Percentiles rank a stretch among this genome's conserved stretches.
Evolutionary conservation across 2,797 vertebrate species (phyloP).

Genomic region (Macroramphosus scolopax): DNA sequence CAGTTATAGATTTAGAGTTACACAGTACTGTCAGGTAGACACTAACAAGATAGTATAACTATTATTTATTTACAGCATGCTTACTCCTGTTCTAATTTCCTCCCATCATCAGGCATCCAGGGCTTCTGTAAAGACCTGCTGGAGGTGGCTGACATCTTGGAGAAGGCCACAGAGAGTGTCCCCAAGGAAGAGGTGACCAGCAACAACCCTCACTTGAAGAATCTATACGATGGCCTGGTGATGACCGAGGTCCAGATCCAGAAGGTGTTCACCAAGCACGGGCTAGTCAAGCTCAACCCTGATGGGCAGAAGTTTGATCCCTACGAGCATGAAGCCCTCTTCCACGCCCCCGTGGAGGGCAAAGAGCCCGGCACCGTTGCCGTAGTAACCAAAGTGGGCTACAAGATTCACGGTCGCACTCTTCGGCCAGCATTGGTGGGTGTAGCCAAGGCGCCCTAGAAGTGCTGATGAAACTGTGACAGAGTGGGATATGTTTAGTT

Average conservation of each 20-base stretch:
- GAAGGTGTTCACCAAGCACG: conserved; percentile 94
- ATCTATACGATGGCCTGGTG: conserved; percentile 90
- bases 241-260: conserved; percentile 94
- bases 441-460: conserved; percentile 87
- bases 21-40: no score
- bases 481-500: conserved; percentile 22
- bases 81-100: background rate
- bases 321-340: conserved; percentile 94
- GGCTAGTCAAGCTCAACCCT: conserved; percentile 87
- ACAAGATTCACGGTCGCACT: conserved; percentile 93
- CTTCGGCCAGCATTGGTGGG: conserved; percentile 93
- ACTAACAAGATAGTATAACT: no score
- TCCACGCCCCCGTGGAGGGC: conserved; percentile 86
- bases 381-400: conserved; percentile 92
- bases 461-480: background rate
- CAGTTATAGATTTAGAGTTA: no score
- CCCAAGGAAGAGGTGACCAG: conserved; percentile 88
- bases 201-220: conserved; percentile 93
- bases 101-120: conserved; percentile 84
- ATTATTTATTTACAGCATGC: no score
- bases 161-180: conserved; percentile 93
- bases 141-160: conserved; percentile 94
- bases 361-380: conserved; percentile 90
- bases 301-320: conserved; percentile 91
- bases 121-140: conserved; percentile 96